Conservation (phyloP, 1,140 invertebrate species). For the Diorhabda elongata region DNA sequence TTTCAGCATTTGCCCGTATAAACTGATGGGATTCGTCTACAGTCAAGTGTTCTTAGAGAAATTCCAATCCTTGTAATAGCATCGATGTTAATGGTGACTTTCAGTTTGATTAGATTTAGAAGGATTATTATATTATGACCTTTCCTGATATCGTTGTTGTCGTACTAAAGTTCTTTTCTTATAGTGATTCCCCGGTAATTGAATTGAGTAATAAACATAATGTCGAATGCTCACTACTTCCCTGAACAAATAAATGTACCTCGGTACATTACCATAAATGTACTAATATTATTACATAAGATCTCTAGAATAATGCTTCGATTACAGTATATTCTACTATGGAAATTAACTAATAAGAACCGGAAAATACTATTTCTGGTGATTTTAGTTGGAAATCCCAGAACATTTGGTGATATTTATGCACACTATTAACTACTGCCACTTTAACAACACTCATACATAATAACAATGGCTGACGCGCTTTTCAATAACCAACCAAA, state of each 20-base stretch:
- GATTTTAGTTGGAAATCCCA: not conserved
- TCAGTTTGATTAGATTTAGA: slow-evolving; percentile 2
- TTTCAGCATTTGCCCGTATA: not conserved
- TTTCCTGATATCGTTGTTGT: not conserved
- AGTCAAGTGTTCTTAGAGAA: not conserved
- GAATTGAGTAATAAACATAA: not conserved
- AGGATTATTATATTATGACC: not conserved
- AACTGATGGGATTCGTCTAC: not conserved
- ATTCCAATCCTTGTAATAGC: not conserved
- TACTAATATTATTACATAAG: not conserved
- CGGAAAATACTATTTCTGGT: not conserved
- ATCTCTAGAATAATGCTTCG: not conserved
- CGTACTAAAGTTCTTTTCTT: not conserved
- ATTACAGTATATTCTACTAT: not conserved
- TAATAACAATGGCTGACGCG: no score
- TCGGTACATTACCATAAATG: no score
- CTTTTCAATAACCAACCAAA: no score
- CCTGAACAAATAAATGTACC: no score
- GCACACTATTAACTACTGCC: no score
- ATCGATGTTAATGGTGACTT: not conserved
- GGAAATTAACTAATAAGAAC: not conserved
- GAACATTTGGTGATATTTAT: no score
- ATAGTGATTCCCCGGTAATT: not conserved
- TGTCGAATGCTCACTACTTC: not conserved
- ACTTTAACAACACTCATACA: no score